Evolutionary conservation across 2,113 vertebrate genomes (phyloP).

Genomic region (Rousettus leschenaultii): DNA sequence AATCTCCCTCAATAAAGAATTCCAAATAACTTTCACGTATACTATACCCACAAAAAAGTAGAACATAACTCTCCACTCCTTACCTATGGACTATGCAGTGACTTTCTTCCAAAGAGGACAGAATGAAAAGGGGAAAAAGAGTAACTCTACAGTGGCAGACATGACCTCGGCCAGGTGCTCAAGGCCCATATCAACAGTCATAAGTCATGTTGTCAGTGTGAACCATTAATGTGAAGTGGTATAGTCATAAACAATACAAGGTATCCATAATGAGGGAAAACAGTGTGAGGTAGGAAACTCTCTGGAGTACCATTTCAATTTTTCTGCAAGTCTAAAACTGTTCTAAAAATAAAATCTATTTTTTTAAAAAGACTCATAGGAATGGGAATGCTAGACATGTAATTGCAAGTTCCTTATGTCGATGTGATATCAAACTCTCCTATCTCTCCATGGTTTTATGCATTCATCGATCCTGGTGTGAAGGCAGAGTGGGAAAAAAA

Average conservation of each 20-base stretch:
- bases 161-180: background rate
- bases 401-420: background rate
- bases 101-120: background rate
- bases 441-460: background rate
- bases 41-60: background rate
- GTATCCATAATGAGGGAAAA: background rate
- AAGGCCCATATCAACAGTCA: background rate
- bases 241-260: background rate
- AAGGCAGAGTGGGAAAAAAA: background rate
- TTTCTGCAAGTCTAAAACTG: background rate
- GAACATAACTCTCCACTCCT: too few species aligned
- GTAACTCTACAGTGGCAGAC: background rate
- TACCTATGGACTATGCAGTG: fast-evolving
- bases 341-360: background rate
- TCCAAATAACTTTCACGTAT: background rate
- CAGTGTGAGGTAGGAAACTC: background rate
- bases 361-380: background rate
- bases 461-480: background rate
- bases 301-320: background rate
- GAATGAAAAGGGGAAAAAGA: background rate
- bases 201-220: background rate
- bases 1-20: background rate
- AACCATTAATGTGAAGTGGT: background rate
- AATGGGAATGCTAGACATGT: background rate
- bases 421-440: background rate